A percentile compares a stretch with the other conserved stretches of the same genome.
phyloP scores from a whole-genome alignment of 2,888 invertebrate species.

The Syrista parreyssii region DNA sequence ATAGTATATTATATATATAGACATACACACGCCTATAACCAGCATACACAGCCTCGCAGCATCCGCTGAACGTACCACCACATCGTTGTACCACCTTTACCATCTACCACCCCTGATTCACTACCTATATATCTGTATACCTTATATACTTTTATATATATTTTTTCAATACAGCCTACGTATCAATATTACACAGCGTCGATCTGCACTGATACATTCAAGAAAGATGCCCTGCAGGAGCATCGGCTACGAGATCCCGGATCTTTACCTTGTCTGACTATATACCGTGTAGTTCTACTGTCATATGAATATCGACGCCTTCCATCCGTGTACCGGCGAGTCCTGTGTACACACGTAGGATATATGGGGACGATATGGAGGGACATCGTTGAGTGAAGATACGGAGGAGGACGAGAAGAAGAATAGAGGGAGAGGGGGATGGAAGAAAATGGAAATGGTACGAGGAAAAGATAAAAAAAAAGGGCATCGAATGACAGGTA shows the following conservation, averaged over 20 bases:
- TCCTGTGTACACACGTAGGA: neutral
- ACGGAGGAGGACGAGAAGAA: neutral
- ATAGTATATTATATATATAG: neutral
- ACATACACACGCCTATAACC: neutral
- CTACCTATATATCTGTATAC: neutral
- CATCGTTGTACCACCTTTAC: neutral
- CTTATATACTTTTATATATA: neutral
- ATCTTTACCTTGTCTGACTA: neutral
- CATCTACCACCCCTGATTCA: neutral
- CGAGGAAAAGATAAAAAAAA: conserved; percentile 17
- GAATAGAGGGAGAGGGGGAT: neutral
- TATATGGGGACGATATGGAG: neutral
- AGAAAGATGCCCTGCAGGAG: neutral
- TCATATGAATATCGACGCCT: neutral
- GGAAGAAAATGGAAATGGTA: neutral
- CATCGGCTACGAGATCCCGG: neutral
- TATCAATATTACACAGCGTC: conserved; percentile 36
- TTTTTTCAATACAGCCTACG: neutral
- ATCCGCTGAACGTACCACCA: neutral
- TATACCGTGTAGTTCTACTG: neutral
- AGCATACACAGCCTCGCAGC: neutral
- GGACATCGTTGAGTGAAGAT: neutral
- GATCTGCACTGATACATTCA: conserved; percentile 7
- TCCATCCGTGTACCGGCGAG: neutral
- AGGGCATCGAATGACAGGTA: conserved; percentile 9